Conservation (phyloP, 2,113 vertebrate species). For the Xenus cinereus region DNA sequence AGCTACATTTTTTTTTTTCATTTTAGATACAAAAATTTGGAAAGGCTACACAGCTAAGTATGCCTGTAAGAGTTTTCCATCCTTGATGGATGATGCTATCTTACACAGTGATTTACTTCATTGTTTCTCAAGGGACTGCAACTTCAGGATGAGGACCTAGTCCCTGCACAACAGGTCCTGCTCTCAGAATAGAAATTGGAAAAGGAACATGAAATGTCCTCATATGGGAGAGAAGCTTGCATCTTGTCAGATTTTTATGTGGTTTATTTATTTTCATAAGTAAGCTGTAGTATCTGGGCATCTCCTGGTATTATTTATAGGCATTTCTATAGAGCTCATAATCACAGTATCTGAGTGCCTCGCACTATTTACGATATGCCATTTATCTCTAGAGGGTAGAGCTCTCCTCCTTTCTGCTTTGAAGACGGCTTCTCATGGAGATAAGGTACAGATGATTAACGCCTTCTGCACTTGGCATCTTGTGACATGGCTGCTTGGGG, state of each 20-base stretch:
- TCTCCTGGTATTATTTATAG: conserved; percentile 56
- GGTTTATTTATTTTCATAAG: conserved; percentile 53
- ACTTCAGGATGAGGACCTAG: background rate
- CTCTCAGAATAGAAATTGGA: background rate
- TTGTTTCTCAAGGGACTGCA: background rate
- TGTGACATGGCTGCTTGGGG: conserved; percentile 28
- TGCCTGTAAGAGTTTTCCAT: background rate
- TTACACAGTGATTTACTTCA: background rate
- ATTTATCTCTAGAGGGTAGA: conserved; percentile 51
- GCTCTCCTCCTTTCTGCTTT: conserved; percentile 43
- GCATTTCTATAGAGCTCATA: conserved; percentile 60
- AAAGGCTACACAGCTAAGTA: background rate
- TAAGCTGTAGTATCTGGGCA: conserved; percentile 33
- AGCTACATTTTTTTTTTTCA: background rate
- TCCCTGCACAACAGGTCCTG: background rate
- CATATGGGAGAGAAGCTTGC: background rate
- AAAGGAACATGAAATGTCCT: background rate
- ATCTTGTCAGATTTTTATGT: conserved; percentile 42
- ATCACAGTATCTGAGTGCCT: conserved; percentile 49
- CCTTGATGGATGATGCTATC: background rate
- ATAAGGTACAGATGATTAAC: conserved; percentile 51
- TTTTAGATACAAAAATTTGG: background rate
- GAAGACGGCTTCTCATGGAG: conserved; percentile 31
- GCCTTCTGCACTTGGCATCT: conserved; percentile 39
- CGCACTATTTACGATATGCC: conserved; percentile 37